A percentile compares a stretch with the other conserved stretches of the same genome.
These are phyloP conservation scores for Plumapathes pennacea DNA, from an alignment of 92 coral and sea anemone species.

Conservation along the genomic window DNA sequence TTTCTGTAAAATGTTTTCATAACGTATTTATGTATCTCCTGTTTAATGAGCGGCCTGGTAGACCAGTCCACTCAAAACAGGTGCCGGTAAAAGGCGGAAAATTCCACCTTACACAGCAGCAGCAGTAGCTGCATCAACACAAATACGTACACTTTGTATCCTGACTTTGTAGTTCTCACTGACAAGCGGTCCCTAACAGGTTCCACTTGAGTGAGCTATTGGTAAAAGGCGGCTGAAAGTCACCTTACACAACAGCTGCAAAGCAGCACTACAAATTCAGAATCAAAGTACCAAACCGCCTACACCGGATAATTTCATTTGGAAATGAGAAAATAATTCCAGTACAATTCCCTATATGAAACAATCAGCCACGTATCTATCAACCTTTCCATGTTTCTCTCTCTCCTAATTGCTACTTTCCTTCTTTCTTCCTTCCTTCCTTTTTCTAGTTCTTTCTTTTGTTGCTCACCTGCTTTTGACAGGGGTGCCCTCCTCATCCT, in stretches of 20 bases:
- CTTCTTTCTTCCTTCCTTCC: too few species aligned
- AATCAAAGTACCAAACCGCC: slow-evolving; percentile 1
- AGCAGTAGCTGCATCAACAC: slow-evolving; percentile 40
- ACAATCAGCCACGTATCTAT: too few species aligned
- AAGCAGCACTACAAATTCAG: slow-evolving; percentile 31
- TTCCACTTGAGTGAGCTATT: slow-evolving; percentile 48
- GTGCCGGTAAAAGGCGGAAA: slow-evolving; percentile 47
- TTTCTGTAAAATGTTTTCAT: slow-evolving; percentile 32
- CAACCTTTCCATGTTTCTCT: too few species aligned
- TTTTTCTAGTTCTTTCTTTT: too few species aligned
- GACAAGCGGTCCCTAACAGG: slow-evolving; percentile 31
- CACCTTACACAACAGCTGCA: slow-evolving; percentile 57
- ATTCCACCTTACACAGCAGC: slow-evolving; percentile 39
- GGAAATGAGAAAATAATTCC: too few species aligned
- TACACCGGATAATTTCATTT: background rate
- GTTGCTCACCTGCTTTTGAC: too few species aligned
- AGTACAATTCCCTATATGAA: too few species aligned
- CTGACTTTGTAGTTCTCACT: slow-evolving; percentile 33
- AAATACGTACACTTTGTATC: slow-evolving; percentile 18
- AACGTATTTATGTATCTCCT: slow-evolving; percentile 33
- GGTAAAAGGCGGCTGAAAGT: slow-evolving; percentile 48
- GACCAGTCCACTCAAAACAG: slow-evolving; percentile 45
- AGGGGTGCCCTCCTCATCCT: too few species aligned
- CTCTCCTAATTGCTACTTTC: too few species aligned
- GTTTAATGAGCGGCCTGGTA: slow-evolving; percentile 38